A percentile compares a stretch with the other conserved stretches of the same genome.
These are phyloP conservation scores for Limenitis arthemis DNA, from an alignment of 2,888 invertebrate species.

Conservation along the genomic window DNA sequence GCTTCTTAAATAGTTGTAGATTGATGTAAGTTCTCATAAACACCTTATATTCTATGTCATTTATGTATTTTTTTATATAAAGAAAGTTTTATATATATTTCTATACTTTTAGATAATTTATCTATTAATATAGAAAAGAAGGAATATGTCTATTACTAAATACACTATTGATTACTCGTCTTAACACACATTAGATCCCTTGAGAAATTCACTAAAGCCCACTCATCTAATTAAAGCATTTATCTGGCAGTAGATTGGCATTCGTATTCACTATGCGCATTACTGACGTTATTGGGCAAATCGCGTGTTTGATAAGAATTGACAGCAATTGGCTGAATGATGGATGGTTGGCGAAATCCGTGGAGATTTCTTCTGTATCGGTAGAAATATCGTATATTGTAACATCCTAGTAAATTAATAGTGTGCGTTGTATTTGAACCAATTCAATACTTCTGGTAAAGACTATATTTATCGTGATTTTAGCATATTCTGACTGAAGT, in stretches of 20 bases:
- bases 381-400: neutral
- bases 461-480: too few species aligned
- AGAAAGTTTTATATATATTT: too few species aligned
- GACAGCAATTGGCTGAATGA: slow-evolving; percentile 17
- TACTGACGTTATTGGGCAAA: slow-evolving; percentile 9
- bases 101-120: too few species aligned
- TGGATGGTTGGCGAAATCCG: slow-evolving; percentile 7
- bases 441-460: too few species aligned
- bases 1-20: too few species aligned
- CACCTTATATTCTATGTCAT: too few species aligned
- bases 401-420: neutral
- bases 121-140: too few species aligned
- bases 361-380: slow-evolving; percentile 4
- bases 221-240: slow-evolving; percentile 12
- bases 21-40: too few species aligned
- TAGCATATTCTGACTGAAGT: too few species aligned
- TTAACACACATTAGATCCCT: neutral
- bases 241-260: slow-evolving; percentile 15
- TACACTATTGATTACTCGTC: neutral
- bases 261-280: slow-evolving; percentile 10
- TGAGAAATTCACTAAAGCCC: slow-evolving; percentile 9
- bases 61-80: too few species aligned
- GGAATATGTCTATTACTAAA: neutral
- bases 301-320: slow-evolving; percentile 16
- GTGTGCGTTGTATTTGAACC: too few species aligned